Evolutionary conservation across 2,113 vertebrate species (phyloP).

Genomic region (Scalopus aquaticus): DNA sequence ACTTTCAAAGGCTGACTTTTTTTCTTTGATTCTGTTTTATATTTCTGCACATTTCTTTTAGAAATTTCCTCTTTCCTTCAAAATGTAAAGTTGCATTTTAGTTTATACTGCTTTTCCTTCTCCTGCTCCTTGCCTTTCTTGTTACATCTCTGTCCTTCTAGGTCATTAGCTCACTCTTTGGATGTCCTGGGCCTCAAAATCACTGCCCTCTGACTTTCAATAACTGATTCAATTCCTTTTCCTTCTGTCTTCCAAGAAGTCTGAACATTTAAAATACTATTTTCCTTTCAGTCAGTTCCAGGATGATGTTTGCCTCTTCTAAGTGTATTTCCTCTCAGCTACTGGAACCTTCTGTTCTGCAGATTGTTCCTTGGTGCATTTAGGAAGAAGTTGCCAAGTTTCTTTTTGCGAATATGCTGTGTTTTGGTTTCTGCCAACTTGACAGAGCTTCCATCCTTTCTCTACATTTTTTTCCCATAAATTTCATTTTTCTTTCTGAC

Average conservation of each 20-base stretch:
- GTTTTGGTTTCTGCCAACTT: constrained; percentile 51
- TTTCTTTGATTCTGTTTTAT: not conserved
- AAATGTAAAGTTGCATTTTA: not conserved
- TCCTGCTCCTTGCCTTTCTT: not conserved
- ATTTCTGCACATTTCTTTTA: not conserved
- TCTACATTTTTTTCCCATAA: not conserved
- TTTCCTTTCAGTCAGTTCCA: constrained; percentile 61
- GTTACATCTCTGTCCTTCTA: not conserved
- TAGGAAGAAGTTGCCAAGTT: constrained; percentile 21
- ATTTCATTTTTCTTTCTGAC: not conserved
- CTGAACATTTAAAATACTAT: constrained; percentile 27
- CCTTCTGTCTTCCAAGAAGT: constrained; percentile 49
- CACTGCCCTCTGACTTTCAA: not conserved
- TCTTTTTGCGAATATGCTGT: not conserved
- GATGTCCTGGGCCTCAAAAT: not conserved
- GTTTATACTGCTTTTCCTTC: not conserved
- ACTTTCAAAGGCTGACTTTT: not conserved
- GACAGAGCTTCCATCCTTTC: constrained; percentile 5
- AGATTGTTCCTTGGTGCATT: constrained; percentile 55
- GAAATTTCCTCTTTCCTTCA: not conserved
- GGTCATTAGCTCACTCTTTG: not conserved
- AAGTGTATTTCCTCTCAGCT: constrained; percentile 54
- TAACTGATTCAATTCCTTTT: constrained; percentile 45
- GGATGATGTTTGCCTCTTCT: constrained; percentile 63
- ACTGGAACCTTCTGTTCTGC: constrained; percentile 60